Evolutionary conservation across 2,113 vertebrate species (phyloP).

Genomic region (Nettapus auritus): DNA sequence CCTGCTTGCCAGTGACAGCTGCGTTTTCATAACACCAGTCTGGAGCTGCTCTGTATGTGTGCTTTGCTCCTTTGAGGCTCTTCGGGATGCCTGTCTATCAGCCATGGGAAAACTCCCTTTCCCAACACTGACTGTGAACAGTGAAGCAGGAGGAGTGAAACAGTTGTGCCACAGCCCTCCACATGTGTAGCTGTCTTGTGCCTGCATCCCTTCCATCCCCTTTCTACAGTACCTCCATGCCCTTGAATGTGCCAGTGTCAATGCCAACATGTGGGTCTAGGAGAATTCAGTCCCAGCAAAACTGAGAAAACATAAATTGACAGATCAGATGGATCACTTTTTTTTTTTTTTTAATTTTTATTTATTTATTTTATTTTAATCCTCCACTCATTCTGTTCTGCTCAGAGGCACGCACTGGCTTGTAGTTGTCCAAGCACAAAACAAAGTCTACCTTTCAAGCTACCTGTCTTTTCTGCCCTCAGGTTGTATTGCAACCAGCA

Average conservation of each 20-base stretch:
- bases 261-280: not conserved
- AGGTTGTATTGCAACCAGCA: too few species aligned
- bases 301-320: not conserved
- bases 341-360: not conserved
- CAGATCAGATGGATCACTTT: not conserved
- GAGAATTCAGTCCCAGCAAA: not conserved
- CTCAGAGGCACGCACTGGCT: too few species aligned
- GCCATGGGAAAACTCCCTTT: not conserved
- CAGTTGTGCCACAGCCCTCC: not conserved
- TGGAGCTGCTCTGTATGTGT: not conserved
- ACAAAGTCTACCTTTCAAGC: too few species aligned
- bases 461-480: too few species aligned
- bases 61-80: not conserved
- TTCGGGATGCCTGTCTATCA: not conserved
- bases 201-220: not conserved
- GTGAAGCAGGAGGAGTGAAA: not conserved
- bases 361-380: not conserved
- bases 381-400: too few species aligned
- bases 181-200: not conserved
- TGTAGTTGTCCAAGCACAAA: too few species aligned
- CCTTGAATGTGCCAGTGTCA: not conserved
- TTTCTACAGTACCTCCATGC: not conserved
- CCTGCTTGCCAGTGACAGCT: not conserved
- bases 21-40: not conserved
- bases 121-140: not conserved